phyloP scores from a whole-genome alignment of 92 coral and sea anemone species.

The Pocillopora meandrina region DNA sequence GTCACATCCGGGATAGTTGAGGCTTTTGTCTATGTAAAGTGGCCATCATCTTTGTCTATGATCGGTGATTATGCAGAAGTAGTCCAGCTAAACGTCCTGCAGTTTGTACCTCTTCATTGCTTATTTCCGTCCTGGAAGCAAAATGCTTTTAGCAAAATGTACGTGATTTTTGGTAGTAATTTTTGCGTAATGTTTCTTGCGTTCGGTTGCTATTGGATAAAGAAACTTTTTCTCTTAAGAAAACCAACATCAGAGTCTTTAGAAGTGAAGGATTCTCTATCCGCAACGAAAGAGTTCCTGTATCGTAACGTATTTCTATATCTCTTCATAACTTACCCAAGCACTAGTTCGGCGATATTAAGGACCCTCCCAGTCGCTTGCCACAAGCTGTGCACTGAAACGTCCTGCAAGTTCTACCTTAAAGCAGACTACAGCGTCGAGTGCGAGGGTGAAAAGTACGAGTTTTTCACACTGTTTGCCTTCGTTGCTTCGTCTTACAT shows the following conservation, averaged over 20 bases:
- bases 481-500: constrained; percentile 30
- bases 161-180: constrained; percentile 36
- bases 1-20: constrained; percentile 57
- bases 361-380: constrained; percentile 61
- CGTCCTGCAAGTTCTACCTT: constrained; percentile 48
- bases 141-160: constrained; percentile 49
- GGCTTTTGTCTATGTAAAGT: constrained; percentile 67
- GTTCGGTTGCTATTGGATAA: constrained; percentile 37
- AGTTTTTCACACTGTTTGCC: constrained; percentile 41
- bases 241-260: background rate
- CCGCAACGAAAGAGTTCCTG: constrained; percentile 29
- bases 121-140: constrained; percentile 39
- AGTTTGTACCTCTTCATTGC: constrained; percentile 69
- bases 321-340: constrained; percentile 61
- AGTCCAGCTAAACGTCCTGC: constrained; percentile 62
- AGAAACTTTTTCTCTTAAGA: constrained; percentile 19
- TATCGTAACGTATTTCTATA: constrained; percentile 58
- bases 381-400: constrained; percentile 58
- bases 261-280: constrained; percentile 7
- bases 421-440: constrained; percentile 64
- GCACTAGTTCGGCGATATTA: constrained; percentile 59
- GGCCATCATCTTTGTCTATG: constrained; percentile 59
- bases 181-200: constrained; percentile 21
- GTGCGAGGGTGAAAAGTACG: constrained; percentile 52
- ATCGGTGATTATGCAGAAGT: constrained; percentile 60